Evolutionary conservation across 1,140 invertebrate species (phyloP).

Genomic region (Scaptomyza graminum): DNA sequence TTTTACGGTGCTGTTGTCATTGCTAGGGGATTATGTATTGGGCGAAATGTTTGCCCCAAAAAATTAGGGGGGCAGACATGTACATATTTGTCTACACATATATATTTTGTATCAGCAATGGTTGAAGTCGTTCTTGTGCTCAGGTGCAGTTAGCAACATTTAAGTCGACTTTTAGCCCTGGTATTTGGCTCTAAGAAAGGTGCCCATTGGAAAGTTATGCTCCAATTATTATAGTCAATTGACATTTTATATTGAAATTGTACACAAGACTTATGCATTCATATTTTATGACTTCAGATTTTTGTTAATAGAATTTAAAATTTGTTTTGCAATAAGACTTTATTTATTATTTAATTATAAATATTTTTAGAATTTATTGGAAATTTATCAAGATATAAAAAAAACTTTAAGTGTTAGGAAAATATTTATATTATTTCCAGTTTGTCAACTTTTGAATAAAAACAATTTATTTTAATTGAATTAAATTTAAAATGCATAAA

Average conservation of each 20-base stretch:
- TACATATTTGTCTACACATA: neutral
- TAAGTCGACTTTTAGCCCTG: constrained; percentile 16
- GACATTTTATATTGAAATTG: constrained; percentile 11
- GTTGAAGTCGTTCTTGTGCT: neutral
- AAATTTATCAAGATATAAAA: no score
- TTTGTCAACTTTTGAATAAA: no score
- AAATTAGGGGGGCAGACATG: neutral
- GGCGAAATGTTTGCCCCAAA: constrained; percentile 3
- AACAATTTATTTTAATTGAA: no score
- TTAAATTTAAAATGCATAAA: no score
- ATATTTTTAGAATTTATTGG: no score
- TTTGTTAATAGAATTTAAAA: no score
- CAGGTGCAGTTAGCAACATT: constrained; percentile 32
- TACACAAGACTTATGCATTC: no score
- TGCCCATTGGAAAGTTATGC: neutral
- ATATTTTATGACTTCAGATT: no score
- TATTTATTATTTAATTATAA: no score
- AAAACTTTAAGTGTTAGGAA: no score
- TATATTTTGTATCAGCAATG: neutral
- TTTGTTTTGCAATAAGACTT: no score
- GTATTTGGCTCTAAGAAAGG: neutral
- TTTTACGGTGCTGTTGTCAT: constrained; percentile 40
- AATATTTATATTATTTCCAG: no score
- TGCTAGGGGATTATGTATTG: constrained; percentile 42
- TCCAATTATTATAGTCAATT: constrained; percentile 22